Base-by-base conservation (phyloP, 2,888 invertebrate genomes). In the Panopea generosa region DNA sequence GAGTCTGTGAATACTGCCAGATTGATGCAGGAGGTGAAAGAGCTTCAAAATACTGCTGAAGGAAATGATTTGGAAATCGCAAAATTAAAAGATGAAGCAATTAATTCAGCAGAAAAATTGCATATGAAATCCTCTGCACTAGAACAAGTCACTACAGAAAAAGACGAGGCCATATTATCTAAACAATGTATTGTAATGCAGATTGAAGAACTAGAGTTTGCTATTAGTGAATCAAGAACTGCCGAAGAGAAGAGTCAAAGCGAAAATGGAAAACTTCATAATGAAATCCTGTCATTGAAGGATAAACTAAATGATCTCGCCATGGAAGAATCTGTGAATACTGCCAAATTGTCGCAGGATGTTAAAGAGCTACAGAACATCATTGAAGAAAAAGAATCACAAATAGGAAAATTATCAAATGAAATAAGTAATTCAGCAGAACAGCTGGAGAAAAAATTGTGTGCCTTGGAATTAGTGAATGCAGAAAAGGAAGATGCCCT, bases 1-100 rank as follows among this genome's bases (percentile, higher is more conserved):
- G 63, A 74, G 50, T 71, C 78, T 50, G 71, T 63, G 4, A 74
- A 63, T 24, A 56, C 29, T 22, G 67, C 71, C 27, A 74, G 67
- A 59, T 22, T 74, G 16, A 62, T 50, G 16, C 61, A 62, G 29
- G 45, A 61, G 18, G 68, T 67, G 29, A 27, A 65, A 45, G 71
- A 77, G 38, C 52, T 75, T 7, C 49, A 74, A 49, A 68, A 61
- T 45, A 11, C 55, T 1, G 3, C 71, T 22, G 71, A 71, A 22
- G 63, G 49, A 16, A 62, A 66, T 49, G 65, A 71, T 11, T 4
- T 20, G 9, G 65, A 65, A 65, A 65, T 71, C 3, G 47, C 59
- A 43, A 26, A 57, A 33, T n/a, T 47, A 38, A 20, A 68, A 24
- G 53, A 52, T 45, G 66, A 71, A 22, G 18, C 65, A 18, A 49